Base-by-base conservation (phyloP, 2,113 vertebrate species). In the Proterorhinus semilunaris region DNA sequence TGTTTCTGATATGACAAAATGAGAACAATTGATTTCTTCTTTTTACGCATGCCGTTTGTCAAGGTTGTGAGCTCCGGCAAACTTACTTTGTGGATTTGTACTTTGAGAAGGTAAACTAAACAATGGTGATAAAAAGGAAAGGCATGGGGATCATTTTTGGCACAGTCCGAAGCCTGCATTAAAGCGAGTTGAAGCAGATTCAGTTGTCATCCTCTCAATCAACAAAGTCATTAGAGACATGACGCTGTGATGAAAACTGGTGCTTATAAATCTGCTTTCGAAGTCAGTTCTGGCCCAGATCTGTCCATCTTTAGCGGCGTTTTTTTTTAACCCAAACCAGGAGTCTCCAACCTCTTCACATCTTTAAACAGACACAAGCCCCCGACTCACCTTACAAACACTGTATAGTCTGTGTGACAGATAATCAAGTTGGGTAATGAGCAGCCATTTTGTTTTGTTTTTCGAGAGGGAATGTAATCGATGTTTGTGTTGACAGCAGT, bases 401-500 rank as follows among this genome's bases (percentile, higher is more conserved):
- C 66, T 66, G 49, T 79, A 64, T 84, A 36, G 27, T 53, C 61
- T 61, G 68, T 66, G 74, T 68, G 46, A 49, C 81, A 72, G 52
- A 76, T 47, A 59, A 73, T 69, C 66, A 42, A 61, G 74, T 75
- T 73, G 82, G 54, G 64, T 78, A 76, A 81, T 63, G 78, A 88
- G 69, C 78, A 52, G 69, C 72, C 81, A 82, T 86, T 86, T 87
- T 84, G 80, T 86, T 87, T 86, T 79, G 27, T 68, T 65, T 63
- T 79, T 81, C 80, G n/a, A 54, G 75, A 72, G 69, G 82, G 77
- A 77, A 65, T 87, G 48, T 58, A 75, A 88, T 86, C 51, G 72
- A 77, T 86, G 68, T 54, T 68, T 62, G 68, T 80, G 84, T 88
- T 88, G 88, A 88, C 86, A 84, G 76, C 47, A 17, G 71, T 82